Evolutionary conservation across 2,888 invertebrate genomes (phyloP).

Genomic region (Phortica magna): DNA sequence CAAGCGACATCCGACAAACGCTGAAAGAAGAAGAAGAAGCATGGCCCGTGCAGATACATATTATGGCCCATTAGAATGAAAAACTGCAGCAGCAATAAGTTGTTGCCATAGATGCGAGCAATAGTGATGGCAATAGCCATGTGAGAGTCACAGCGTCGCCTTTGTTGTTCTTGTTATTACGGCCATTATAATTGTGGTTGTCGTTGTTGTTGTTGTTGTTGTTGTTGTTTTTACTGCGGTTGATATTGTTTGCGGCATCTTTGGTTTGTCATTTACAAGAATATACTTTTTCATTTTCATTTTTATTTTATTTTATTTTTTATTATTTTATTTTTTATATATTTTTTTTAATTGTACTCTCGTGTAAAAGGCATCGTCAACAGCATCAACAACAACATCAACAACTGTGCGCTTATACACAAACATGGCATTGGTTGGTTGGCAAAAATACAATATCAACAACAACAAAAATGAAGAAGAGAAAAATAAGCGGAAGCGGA

Average conservation of each 20-base stretch:
- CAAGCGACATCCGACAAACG: neutral
- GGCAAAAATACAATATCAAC: conserved; percentile 36
- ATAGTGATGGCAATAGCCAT: neutral
- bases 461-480: conserved; percentile 40
- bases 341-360: conserved; percentile 66
- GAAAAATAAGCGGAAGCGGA: conserved; percentile 57
- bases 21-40: neutral
- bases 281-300: conserved; percentile 21
- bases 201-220: conserved; percentile 36
- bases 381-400: conserved; percentile 1
- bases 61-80: conserved; percentile 25
- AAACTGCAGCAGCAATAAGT: neutral
- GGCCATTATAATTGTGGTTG: conserved; percentile 18
- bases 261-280: conserved; percentile 63
- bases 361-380: conserved; percentile 55
- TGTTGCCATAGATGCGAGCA: neutral
- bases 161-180: conserved; percentile 30
- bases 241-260: conserved; percentile 66
- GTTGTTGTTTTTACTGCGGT: conserved; percentile 54
- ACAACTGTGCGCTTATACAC: conserved; percentile 15
- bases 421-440: neutral
- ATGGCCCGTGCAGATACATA: neutral
- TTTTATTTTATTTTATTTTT: conserved; percentile 2
- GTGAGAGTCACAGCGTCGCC: neutral
- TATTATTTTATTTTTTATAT: neutral